Evolutionary conservation across 1,140 invertebrate genomes (phyloP).

Genomic region (Drosophila prosaltans): DNA sequence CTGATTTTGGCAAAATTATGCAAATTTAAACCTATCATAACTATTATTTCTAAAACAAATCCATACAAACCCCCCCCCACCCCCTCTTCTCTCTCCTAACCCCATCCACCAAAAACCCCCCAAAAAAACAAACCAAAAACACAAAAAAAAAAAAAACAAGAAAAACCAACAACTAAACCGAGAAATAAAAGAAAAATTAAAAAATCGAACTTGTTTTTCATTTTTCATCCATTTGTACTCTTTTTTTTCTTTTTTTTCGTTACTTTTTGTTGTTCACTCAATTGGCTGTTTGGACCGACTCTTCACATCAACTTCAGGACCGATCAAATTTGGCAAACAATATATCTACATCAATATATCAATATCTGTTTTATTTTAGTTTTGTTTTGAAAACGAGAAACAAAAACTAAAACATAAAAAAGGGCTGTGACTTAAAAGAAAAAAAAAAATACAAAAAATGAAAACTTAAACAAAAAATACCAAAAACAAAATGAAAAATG

Average conservation of each 20-base stretch:
- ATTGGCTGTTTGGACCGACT: conserved; percentile 57
- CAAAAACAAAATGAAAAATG: conserved; percentile 62
- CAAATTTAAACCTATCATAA: conserved; percentile 70
- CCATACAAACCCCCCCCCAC: background rate
- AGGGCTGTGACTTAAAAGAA: conserved; percentile 49
- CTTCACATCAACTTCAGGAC: conserved; percentile 23
- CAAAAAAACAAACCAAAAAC: conserved; percentile 51
- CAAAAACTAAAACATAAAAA: conserved; percentile 27
- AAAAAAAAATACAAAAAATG: conserved; percentile 56
- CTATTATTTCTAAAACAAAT: conserved; percentile 71
- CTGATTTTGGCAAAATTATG: conserved; percentile 81
- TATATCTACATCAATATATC: conserved; percentile 2
- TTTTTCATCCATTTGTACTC: conserved; percentile 42
- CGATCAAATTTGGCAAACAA: conserved; percentile 22
- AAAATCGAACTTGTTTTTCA: conserved; percentile 70
- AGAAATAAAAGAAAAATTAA: conserved; percentile 67
- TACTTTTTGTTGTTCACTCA: background rate
- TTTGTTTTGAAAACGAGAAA: conserved; percentile 31
- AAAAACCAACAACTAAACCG: conserved; percentile 42
- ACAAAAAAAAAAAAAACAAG: conserved; percentile 35
- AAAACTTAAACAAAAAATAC: conserved; percentile 50
- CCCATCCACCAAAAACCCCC: background rate
- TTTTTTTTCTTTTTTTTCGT: conserved; percentile 27
- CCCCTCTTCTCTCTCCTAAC: background rate
- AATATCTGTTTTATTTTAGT: conserved; percentile 29